Conservation (phyloP, 2,113 vertebrate genomes). For the Vulpes lagopus region DNA sequence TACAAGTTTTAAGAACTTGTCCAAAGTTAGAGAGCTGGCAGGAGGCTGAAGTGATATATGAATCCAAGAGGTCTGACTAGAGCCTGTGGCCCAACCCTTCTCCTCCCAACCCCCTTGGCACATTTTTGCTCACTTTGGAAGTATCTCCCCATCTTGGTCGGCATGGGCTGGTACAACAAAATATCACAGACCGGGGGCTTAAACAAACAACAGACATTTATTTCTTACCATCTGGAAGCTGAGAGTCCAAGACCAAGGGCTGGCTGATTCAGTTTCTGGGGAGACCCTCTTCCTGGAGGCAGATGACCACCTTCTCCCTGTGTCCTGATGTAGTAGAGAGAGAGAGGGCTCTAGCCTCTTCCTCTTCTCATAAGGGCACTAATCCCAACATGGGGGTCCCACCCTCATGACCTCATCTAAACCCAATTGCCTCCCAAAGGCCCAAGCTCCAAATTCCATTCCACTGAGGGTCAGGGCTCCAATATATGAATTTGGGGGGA, state of each 20-base stretch:
- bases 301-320: neutral
- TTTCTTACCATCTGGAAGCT: neutral
- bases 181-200: neutral
- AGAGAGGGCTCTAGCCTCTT: neutral
- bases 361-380: neutral
- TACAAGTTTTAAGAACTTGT: neutral
- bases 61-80: neutral
- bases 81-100: neutral
- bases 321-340: neutral
- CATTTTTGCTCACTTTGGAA: neutral
- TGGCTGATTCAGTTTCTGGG: neutral
- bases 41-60: too few relatives aligned
- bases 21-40: neutral
- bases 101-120: neutral
- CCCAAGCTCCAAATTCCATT: neutral
- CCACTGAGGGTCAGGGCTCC: neutral
- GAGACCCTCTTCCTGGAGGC: neutral
- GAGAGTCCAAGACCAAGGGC: neutral
- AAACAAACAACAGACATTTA: neutral
- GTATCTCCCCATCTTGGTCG: rapidly evolving
- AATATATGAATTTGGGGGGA: neutral
- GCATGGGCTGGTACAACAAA: neutral
- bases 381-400: neutral
- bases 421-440: neutral
- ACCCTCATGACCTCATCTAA: neutral